A percentile compares a stretch with the other conserved stretches of the same genome.
Conservation (phyloP, 1,140 invertebrate genomes). For the Scaptomyza hsui region DNA sequence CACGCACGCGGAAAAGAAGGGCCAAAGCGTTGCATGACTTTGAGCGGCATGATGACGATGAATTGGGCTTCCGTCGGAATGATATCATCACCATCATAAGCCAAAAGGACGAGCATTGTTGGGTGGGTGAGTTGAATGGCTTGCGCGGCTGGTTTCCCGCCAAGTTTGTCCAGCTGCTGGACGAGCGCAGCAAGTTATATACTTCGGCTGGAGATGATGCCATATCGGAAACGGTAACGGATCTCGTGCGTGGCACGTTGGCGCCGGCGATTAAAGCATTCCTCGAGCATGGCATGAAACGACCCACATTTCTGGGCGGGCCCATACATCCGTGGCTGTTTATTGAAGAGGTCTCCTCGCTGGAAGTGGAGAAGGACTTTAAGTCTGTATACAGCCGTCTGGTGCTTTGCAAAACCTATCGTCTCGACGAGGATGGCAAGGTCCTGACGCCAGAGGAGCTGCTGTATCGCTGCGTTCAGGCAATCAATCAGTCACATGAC, state of each 20-base stretch:
- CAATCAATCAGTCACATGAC: slow-evolving; percentile 97
- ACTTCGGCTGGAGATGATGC: slow-evolving; percentile 98
- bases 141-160: slow-evolving; percentile 99
- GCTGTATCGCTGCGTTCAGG: slow-evolving; percentile 97
- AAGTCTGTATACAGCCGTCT: slow-evolving; percentile 98
- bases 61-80: slow-evolving; percentile 98
- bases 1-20: slow-evolving; percentile 92
- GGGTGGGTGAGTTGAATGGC: slow-evolving; percentile 99
- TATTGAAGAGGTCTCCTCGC: slow-evolving; percentile 97
- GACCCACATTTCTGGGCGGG: slow-evolving; percentile 92
- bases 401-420: slow-evolving; percentile 98
- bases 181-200: slow-evolving; percentile 98
- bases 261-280: slow-evolving; percentile 97
- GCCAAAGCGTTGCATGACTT: slow-evolving; percentile 96
- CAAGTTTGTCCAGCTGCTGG: slow-evolving; percentile 97
- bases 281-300: slow-evolving; percentile 97
- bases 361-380: slow-evolving; percentile 98
- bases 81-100: slow-evolving; percentile 99
- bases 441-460: slow-evolving; percentile 99
- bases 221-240: slow-evolving; percentile 97
- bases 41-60: slow-evolving; percentile 98
- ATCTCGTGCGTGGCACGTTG: slow-evolving; percentile 96
- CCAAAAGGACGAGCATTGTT: slow-evolving; percentile 99
- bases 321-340: slow-evolving; percentile 99
- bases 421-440: slow-evolving; percentile 99